Evolutionary conservation across 2,888 invertebrate species (phyloP), one percentile per base, ranked within the genome.

Genomic region (Drosophila merina): DNA sequence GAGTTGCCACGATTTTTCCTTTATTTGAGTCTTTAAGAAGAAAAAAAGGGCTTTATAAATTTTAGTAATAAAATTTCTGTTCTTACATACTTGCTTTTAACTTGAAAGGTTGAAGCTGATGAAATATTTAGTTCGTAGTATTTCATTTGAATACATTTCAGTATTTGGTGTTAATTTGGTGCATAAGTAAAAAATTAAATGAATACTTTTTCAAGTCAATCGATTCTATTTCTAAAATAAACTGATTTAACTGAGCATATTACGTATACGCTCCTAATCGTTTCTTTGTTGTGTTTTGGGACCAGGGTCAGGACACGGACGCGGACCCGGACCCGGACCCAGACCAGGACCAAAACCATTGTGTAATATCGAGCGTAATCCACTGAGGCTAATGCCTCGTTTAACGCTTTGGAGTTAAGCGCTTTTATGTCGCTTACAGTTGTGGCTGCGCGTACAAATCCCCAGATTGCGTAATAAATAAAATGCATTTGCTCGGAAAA

Each of bases 401-500:
- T 72, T 60, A 72, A 48, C 68, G 68, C 70, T 51, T 52, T 31
- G 20, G 47, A 66, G 52, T 51, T 38, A 59, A 57, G 57, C 57
- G 57, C 64, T 72, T 60, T 73, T 42, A 70, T 57, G 57, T 31
- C 44, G 40, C 38, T 62, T 62, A 51, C 52, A 64, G 45, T 54
- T 60, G 52, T 51, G 57, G 38, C 56, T 62, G 62, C 47, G 44
- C 57, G 62, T 47, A 57, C 57, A 63, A 80, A 62, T 75, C 60
- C 57, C 51, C 54, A 76, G 79, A 82, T 70, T 56, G 76, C 64
- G 67, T 77, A 84, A 86, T 81, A 82, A 87, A 85, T 85, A 76
- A 85, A 76, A 87, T 76, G 75, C 85, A 80, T 72, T 70, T 86
- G 82, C 57, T 75, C 80, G 87, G 82, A 82, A 82, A 82, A 82